Conservation (phyloP, 2,888 invertebrate genomes). For the Hirtodrosophila confusa region DNA sequence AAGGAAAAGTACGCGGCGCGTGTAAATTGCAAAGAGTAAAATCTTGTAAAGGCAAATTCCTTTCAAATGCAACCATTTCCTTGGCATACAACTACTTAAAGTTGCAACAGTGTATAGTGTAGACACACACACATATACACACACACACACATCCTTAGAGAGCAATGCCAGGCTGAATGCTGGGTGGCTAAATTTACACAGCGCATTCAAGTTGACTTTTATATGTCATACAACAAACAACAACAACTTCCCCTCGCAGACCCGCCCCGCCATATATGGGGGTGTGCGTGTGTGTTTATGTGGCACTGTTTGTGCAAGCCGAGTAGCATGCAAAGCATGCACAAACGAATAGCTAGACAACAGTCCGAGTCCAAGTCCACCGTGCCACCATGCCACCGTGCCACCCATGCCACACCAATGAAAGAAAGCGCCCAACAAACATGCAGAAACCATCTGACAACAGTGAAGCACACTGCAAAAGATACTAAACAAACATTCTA, state of each 20-base stretch:
- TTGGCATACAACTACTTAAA: conserved; percentile 72
- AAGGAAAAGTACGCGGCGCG: conserved; percentile 65
- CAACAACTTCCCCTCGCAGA: conserved; percentile 35
- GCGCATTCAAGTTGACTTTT: conserved; percentile 73
- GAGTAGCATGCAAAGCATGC: conserved; percentile 51
- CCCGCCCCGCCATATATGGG: conserved; percentile 1
- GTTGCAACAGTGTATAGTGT: conserved; percentile 60
- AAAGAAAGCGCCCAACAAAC: conserved; percentile 30
- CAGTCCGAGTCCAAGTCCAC: conserved; percentile 36
- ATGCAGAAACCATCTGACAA: conserved; percentile 15
- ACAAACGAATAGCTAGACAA: conserved; percentile 59
- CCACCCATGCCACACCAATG: conserved; percentile 18
- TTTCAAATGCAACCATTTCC: conserved; percentile 78
- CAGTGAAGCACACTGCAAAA: conserved; percentile 35
- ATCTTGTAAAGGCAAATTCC: conserved; percentile 81
- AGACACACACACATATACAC: conserved; percentile 10
- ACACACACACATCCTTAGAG: conserved; percentile 22
- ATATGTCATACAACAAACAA: conserved; percentile 76
- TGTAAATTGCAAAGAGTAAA: conserved; percentile 81
- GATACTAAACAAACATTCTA: conserved; percentile 66
- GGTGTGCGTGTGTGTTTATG: conserved; percentile 18
- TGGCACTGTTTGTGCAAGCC: conserved; percentile 22
- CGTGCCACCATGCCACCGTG: not conserved
- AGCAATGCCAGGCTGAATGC: conserved; percentile 34
- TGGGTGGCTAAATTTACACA: conserved; percentile 63